Evolutionary conservation across 2,113 vertebrate genomes (phyloP), one percentile per base, ranked within the genome.

Genomic region (Erythrolamprus reginae): DNA sequence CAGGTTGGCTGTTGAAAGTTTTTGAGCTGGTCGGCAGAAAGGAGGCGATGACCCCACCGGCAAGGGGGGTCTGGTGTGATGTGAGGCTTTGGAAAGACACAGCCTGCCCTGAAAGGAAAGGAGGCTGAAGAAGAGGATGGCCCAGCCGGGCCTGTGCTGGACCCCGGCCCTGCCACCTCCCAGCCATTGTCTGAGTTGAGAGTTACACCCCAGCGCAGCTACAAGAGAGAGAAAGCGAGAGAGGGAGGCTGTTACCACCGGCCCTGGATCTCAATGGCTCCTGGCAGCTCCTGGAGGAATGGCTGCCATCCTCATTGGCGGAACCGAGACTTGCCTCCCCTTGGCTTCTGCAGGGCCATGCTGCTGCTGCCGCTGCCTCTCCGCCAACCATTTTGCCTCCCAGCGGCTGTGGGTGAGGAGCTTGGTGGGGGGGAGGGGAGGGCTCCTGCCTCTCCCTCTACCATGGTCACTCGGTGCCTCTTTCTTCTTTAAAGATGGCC

Each of bases 371-470:
- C 9, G 55, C 56, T 90, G 90, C 56, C 15, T 2, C 84, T 51
- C 45, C 89, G 48, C 86, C 84, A 90, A 51, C 86, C 84, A 93
- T 53, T 87, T 92, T 92, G 90, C 92, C 28, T 92, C 1, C 0
- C 82, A 55, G 84, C 28, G 70, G 83, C 56, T 58, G 56, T 87
- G 89, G 38, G 52, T 9, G 90, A 87, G 15, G n/a, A 28, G 5
- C 48, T 89, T n/a, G n/a, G 19, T 88, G 24, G 56, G 23, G 8
- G 26, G 3, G 12, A 12, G 28, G n/a, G n/a, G n/a, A 5, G 90
- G 24, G 90, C 92, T 85, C 93, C 77, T 28, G 77, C 12, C 13
- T 42, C 33, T 42, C 33, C 89, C 84, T 0, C 0, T 52, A 53
- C 88, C 89, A 92, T 88, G 3, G 56, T 52, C 84, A n/a, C 82